phyloP scores from a whole-genome alignment of 2,113 vertebrate species.

The Zosterops pallidus region DNA sequence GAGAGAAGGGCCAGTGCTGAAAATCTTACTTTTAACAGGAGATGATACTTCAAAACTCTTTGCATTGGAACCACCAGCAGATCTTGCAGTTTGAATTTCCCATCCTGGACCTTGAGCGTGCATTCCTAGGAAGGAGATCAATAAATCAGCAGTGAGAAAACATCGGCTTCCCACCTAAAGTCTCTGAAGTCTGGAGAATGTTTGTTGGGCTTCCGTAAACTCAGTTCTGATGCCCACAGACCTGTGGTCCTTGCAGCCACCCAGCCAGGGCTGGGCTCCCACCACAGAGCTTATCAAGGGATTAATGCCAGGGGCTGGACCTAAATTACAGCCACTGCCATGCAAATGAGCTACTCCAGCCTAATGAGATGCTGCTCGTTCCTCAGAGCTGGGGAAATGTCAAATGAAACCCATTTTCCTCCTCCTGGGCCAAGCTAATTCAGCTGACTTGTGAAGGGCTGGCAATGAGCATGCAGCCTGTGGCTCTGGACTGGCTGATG shows the following conservation, averaged over 20 bases:
- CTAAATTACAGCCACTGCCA: neutral
- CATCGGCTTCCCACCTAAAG: neutral
- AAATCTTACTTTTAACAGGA: conserved; percentile 89
- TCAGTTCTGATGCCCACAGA: neutral
- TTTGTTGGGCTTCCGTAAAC: neutral
- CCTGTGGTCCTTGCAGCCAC: neutral
- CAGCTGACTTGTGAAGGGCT: neutral
- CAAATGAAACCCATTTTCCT: neutral
- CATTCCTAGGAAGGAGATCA: conserved; percentile 82
- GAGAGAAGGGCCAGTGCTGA: neutral
- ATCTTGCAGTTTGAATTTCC: conserved; percentile 96
- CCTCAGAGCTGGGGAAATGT: neutral
- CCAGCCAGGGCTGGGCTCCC: neutral
- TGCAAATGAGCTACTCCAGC: neutral
- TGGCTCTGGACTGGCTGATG: neutral
- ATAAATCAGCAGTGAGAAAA: neutral
- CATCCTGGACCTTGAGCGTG: conserved; percentile 93
- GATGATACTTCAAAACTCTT: conserved; percentile 94
- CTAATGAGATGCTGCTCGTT: neutral
- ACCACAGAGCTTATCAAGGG: neutral
- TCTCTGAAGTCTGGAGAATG: rapidly evolving
- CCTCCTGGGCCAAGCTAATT: neutral
- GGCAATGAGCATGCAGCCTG: neutral
- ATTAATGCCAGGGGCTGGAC: neutral
- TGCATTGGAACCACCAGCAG: conserved; percentile 98